These are phyloP conservation scores for Drosophila bifasciata DNA, from an alignment of 1,140 invertebrate genomes.

Conservation along the genomic window DNA sequence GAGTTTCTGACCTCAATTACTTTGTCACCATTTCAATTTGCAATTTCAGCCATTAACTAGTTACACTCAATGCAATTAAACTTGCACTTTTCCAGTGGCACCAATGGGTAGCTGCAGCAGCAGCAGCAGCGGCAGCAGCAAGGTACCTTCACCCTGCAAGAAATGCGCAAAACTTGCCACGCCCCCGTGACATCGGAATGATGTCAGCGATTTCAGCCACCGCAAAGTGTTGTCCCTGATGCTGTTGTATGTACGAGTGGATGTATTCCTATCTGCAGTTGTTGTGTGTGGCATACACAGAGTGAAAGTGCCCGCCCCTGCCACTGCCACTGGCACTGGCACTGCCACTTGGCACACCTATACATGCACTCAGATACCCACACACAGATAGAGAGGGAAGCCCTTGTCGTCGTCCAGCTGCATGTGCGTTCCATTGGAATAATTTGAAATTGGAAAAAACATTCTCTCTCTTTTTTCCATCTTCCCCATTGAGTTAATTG, in stretches of 20 bases:
- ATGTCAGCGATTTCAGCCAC: constrained; percentile 44
- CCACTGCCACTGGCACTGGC: too few relatives aligned
- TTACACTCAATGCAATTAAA: constrained; percentile 81
- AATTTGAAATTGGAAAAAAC: constrained; percentile 77
- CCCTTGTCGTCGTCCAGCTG: constrained; percentile 42
- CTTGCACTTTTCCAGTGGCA: constrained; percentile 69
- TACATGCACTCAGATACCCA: neutral
- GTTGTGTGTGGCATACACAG: constrained; percentile 11
- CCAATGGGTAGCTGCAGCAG: constrained; percentile 28
- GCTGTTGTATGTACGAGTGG: constrained; percentile 23
- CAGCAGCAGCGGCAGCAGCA: constrained; percentile 22
- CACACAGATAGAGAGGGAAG: constrained; percentile 23
- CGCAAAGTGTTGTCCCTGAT: constrained; percentile 49
- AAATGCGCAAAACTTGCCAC: constrained; percentile 42
- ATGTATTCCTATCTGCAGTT: constrained; percentile 1
- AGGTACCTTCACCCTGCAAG: constrained; percentile 54
- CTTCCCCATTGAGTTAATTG: constrained; percentile 83
- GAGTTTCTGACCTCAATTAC: constrained; percentile 79
- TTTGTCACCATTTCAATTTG: constrained; percentile 83
- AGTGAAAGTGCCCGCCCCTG: constrained; percentile 62
- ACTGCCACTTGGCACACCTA: constrained; percentile 20
- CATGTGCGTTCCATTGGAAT: constrained; percentile 78
- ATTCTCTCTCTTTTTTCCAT: constrained; percentile 43
- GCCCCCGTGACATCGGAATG: constrained; percentile 14
- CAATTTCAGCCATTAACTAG: constrained; percentile 81